A percentile compares a stretch with the other conserved stretches of the same genome.
Evolutionary conservation across 2,797 vertebrate genomes (phyloP).

Genomic region (Anguilla marmorata): DNA sequence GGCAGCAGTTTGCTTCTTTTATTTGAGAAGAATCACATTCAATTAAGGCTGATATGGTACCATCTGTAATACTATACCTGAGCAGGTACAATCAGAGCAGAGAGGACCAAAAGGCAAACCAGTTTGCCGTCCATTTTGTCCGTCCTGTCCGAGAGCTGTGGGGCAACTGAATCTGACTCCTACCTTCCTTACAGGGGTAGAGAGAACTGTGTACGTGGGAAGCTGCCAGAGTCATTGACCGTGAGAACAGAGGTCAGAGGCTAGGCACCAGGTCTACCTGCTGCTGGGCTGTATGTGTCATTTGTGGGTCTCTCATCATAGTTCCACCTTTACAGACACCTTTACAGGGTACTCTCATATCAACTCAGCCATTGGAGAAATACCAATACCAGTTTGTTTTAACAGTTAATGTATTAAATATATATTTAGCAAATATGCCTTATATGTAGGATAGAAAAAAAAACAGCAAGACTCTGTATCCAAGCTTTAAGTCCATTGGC

Average conservation of each 20-base stretch:
- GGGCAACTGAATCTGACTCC: not conserved
- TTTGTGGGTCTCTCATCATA: not conserved
- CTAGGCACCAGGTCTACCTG: not conserved
- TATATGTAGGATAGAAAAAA: not conserved
- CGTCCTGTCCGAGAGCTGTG: conserved; percentile 38
- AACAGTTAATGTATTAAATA: not conserved
- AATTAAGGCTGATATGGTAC: not conserved
- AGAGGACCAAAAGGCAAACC: conserved; percentile 62
- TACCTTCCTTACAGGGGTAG: not conserved
- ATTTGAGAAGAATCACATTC: not conserved
- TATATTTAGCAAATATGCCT: not conserved
- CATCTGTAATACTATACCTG: conserved; percentile 57
- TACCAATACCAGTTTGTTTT: not conserved
- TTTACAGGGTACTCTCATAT: not conserved
- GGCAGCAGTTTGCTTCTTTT: conserved; percentile 16
- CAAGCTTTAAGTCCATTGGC: not conserved
- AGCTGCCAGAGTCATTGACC: not conserved
- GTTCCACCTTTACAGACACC: not conserved
- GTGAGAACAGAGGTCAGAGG: not conserved
- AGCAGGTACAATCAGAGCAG: conserved; percentile 60
- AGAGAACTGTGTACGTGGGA: not conserved
- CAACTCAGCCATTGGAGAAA: not conserved
- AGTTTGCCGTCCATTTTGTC: conserved; percentile 70
- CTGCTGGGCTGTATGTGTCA: not conserved
- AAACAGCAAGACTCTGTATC: not conserved